Evolutionary conservation across 2,113 vertebrate genomes (phyloP).

Genomic region (Datnioides undecimradiatus): DNA sequence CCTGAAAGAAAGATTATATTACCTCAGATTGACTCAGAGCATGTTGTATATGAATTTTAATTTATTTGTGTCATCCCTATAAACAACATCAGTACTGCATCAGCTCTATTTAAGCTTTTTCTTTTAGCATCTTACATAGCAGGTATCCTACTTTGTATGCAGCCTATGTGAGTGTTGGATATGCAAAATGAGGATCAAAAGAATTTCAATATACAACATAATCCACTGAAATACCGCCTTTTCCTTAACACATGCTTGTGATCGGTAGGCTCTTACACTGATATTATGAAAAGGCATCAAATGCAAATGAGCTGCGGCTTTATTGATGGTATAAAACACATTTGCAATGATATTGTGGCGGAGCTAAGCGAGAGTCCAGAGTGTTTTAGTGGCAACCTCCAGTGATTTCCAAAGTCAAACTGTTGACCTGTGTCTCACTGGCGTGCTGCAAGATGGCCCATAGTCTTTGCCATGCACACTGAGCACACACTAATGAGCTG

Average conservation of each 20-base stretch:
- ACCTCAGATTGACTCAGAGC: not conserved
- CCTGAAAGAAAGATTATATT: slow-evolving; percentile 78
- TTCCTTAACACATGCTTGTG: not conserved
- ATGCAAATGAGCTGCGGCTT: not conserved
- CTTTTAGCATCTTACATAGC: not conserved
- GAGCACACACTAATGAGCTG: slow-evolving; percentile 65
- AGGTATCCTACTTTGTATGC: not conserved
- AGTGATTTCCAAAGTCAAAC: slow-evolving; percentile 63
- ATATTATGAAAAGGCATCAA: not conserved
- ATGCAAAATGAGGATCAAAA: slow-evolving; percentile 14
- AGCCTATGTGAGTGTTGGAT: not conserved
- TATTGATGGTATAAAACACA: not conserved
- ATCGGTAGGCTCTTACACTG: not conserved
- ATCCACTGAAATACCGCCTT: not conserved
- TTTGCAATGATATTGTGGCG: not conserved
- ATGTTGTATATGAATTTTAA: not conserved
- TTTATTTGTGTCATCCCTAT: not conserved
- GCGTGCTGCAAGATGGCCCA: slow-evolving; percentile 52
- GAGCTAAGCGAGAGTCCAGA: not conserved
- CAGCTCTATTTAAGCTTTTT: slow-evolving; percentile 1
- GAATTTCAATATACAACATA: not conserved
- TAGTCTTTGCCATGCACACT: slow-evolving; percentile 47
- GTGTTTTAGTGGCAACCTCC: slow-evolving; percentile 1
- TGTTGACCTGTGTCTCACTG: slow-evolving; percentile 56
- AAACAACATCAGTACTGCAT: not conserved